Percentiles rank a stretch among this genome's conserved stretches.
Conservation (phyloP, 2,797 vertebrate species). For the Liparis tanakae region DNA sequence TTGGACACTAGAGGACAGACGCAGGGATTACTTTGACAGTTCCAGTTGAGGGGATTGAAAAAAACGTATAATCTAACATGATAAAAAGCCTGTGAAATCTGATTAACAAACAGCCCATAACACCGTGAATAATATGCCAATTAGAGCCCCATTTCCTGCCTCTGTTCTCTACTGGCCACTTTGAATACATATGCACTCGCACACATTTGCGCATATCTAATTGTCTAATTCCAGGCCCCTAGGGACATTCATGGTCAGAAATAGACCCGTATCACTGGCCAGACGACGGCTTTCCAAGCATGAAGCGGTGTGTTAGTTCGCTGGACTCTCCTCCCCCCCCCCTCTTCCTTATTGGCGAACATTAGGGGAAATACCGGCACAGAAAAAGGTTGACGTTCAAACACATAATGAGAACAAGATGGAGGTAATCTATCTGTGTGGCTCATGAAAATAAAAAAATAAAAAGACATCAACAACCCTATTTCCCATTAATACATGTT, state of each 20-base stretch:
- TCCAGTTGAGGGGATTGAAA: conserved; percentile 47
- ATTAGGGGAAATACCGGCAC: conserved; percentile 35
- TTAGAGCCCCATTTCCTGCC: conserved; percentile 74
- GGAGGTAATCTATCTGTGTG: conserved; percentile 17
- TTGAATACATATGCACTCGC: conserved; percentile 66
- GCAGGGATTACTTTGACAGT: conserved; percentile 41
- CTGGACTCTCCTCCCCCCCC: conserved; percentile 15
- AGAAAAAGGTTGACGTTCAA: conserved; percentile 42
- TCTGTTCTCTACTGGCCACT: conserved; percentile 67
- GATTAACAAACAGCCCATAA: conserved; percentile 74
- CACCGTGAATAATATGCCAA: conserved; percentile 71
- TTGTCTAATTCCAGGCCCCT: conserved; percentile 66
- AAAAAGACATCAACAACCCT: background rate
- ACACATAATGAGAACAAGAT: conserved; percentile 56
- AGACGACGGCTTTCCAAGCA: conserved; percentile 34
- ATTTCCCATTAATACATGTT: conserved; percentile 14
- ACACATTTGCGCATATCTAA: conserved; percentile 75
- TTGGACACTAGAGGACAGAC: conserved; percentile 51
- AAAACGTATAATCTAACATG: conserved; percentile 54
- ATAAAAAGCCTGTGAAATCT: conserved; percentile 56
- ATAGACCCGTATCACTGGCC: conserved; percentile 56
- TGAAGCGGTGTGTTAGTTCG: conserved; percentile 33
- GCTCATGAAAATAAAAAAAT: background rate
- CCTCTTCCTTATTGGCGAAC: conserved; percentile 8
- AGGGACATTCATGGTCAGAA: conserved; percentile 60